These are phyloP conservation scores for Psettodes erumei DNA, from an alignment of 2,113 vertebrate genomes.

Conservation along the genomic window DNA sequence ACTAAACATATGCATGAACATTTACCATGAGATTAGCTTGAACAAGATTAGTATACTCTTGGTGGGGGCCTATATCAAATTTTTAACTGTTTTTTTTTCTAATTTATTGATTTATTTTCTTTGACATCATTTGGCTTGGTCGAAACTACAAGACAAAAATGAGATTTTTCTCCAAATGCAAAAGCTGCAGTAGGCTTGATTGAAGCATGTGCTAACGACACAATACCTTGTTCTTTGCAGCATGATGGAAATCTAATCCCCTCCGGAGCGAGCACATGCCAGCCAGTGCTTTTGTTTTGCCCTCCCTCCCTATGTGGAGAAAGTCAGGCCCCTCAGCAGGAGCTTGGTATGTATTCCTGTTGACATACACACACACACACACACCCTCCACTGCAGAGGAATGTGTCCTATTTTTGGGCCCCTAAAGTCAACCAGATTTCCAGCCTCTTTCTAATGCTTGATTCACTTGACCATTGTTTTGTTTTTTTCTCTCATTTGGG, in stretches of 20 bases:
- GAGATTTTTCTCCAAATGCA: no score
- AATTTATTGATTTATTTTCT: background rate
- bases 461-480: constrained; percentile 63
- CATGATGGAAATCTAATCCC: constrained; percentile 16
- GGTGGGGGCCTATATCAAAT: no score
- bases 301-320: constrained; percentile 53
- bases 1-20: background rate
- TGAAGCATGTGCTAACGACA: background rate
- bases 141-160: no score
- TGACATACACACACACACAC: constrained; percentile 70
- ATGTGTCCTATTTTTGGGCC: constrained; percentile 73
- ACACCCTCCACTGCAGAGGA: constrained; percentile 63
- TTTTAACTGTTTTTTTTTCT: no score
- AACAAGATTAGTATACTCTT: background rate
- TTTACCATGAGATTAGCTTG: background rate
- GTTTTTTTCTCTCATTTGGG: background rate
- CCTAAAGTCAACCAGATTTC: constrained; percentile 58
- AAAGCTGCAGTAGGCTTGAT: background rate
- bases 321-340: constrained; percentile 67
- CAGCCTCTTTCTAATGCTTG: constrained; percentile 46
- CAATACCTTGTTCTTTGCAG: background rate
- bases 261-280: constrained; percentile 28
- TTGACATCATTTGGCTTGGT: background rate
- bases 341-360: constrained; percentile 70
- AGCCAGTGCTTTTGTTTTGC: constrained; percentile 57